Percentiles rank a stretch among this genome's conserved stretches.
These are phyloP conservation scores for Notarius lentiginosus DNA, from an alignment of 2,113 vertebrate species.

Conservation along the genomic window DNA sequence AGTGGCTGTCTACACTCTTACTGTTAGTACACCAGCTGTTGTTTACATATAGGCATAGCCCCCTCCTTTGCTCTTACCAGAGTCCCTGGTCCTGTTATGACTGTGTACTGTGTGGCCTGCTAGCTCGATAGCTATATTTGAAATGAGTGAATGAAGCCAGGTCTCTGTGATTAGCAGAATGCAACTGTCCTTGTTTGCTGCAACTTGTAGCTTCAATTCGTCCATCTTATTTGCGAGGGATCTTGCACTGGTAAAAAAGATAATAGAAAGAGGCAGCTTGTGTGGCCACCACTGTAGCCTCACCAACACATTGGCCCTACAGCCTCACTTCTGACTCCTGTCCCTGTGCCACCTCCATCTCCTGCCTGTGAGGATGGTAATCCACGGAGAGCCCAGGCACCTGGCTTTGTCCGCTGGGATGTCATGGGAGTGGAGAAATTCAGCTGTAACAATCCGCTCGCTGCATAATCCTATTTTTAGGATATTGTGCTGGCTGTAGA, in stretches of 20 bases:
- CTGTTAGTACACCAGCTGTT: conserved; percentile 9
- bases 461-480: too few species aligned
- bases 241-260: not conserved
- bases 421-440: too few species aligned
- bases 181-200: not conserved
- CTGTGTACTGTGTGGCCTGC: not conserved
- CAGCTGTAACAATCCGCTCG: too few species aligned
- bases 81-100: not conserved
- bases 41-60: not conserved
- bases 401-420: too few species aligned
- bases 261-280: not conserved
- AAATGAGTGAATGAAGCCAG: not conserved
- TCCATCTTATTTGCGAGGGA: not conserved
- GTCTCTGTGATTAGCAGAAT: not conserved
- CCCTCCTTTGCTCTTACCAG: not conserved
- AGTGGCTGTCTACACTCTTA: not conserved
- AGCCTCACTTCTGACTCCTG: not conserved
- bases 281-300: not conserved
- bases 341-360: not conserved
- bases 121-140: not conserved
- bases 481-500: too few species aligned
- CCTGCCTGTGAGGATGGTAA: not conserved
- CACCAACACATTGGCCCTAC: too few species aligned
- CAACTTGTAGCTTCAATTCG: not conserved
- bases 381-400: not conserved